Evolutionary conservation across 1,140 invertebrate genomes (phyloP), one percentile per base, ranked within the genome.

Genomic region (Oryctes rhinoceros): DNA sequence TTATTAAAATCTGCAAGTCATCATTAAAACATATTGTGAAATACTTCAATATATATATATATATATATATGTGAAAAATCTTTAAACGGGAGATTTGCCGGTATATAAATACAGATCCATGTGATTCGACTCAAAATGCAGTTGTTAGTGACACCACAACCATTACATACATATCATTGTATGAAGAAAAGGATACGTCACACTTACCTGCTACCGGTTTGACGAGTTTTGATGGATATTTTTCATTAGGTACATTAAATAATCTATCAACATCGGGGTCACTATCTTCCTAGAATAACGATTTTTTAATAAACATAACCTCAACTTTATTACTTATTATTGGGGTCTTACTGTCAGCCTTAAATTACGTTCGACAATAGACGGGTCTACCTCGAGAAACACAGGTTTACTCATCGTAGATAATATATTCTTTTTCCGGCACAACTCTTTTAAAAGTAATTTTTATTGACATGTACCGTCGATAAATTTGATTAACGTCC

Each of bases 291-390:
- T 76, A 47, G 10, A 76, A 47, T 76, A 76, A 47, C 10, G 39
- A 24, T 76, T 44, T 44, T 44, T 30, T 10, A 0, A 20, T 0
- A 76, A 76, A n/a, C 75, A 44, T 76, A 76, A 76, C 75, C 77
- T 59, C 30, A 20, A 53, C 7, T 78, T 78, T 9, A 47, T 47
- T 39, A 20, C 11, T 3, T 78, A 18, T 30, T 39, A 30, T 30
- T 71, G 6, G 37, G 13, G 15, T 83, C 85, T 86, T 86, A 90
- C 89, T 76, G 85, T 82, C 80, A 90, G 86, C 37, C 84, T 83
- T 77, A 90, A 82, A 82, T 89, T 90, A n/a, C 87, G 85, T 48
- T 89, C 89, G 5, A 88, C 84, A 79, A 89, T 87, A 79, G 85
- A 86, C 37, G 86, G 80, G 82, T 87, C 86, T 4, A 86, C 84